A percentile compares a stretch with the other conserved stretches of the same genome.
phyloP scores from a whole-genome alignment of 2,113 vertebrate genomes.

The western clawed frog (Xenopus tropicalis) region DNA sequence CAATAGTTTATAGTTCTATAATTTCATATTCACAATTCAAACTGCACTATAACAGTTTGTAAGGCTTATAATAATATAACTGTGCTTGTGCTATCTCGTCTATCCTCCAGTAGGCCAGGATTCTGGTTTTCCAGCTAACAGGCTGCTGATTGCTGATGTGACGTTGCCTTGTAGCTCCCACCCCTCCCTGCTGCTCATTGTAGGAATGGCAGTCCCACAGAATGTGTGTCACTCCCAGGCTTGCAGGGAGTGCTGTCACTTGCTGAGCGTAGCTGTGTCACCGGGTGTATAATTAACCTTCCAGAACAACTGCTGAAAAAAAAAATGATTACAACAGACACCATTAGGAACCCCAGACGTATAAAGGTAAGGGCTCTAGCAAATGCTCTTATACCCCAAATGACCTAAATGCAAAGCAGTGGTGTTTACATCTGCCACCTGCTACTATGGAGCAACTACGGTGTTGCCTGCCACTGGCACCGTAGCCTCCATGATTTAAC shows the following conservation, averaged over 20 bases:
- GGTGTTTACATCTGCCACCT: not conserved
- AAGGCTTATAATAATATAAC: too few relatives aligned
- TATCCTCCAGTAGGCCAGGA: too few relatives aligned
- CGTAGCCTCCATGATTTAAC: too few relatives aligned
- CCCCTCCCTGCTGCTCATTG: not conserved
- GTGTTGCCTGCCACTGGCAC: too few relatives aligned
- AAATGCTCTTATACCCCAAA: not conserved
- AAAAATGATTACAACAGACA: not conserved
- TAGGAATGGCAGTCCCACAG: not conserved
- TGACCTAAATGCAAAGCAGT: not conserved
- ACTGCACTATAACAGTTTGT: too few relatives aligned
- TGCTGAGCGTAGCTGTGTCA: not conserved
- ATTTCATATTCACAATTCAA: too few relatives aligned
- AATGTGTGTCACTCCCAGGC: not conserved
- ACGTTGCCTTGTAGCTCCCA: not conserved
- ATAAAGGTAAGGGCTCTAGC: not conserved
- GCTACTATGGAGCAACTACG: not conserved
- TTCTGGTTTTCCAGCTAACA: not conserved
- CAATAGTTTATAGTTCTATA: too few relatives aligned
- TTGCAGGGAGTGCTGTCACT: not conserved
- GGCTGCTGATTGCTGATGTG: not conserved
- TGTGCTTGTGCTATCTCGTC: too few relatives aligned
- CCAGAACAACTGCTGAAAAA: not conserved
- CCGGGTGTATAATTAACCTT: not conserved
- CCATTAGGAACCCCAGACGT: not conserved